Conservation (phyloP, 2,888 invertebrate species). For the Calameuta idolon region DNA sequence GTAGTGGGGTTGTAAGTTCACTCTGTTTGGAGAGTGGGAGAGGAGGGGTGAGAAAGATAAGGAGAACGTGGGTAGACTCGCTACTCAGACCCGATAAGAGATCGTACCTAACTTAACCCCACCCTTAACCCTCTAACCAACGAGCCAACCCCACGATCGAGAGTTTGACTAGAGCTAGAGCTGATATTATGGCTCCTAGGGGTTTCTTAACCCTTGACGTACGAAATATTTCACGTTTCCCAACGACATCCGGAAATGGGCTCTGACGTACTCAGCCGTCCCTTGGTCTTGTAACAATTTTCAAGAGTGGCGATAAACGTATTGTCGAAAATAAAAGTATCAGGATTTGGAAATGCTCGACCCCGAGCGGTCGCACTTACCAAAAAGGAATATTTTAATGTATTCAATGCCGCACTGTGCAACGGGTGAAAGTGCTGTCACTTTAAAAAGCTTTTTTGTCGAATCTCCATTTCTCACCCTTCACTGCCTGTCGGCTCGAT, state of each 20-base stretch:
- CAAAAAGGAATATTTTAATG: not conserved
- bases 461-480: not conserved
- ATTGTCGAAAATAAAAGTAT: not conserved
- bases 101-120: slow-evolving; percentile 57
- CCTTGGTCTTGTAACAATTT: not conserved
- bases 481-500: not conserved
- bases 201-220: not conserved
- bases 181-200: slow-evolving; percentile 1
- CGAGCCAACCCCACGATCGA: slow-evolving; percentile 30
- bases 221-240: not conserved
- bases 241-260: not conserved
- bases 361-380: not conserved
- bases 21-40: slow-evolving; percentile 23
- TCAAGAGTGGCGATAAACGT: not conserved
- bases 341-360: not conserved
- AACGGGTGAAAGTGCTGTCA: not conserved
- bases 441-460: not conserved
- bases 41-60: slow-evolving; percentile 51
- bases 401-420: not conserved
- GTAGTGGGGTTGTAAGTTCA: slow-evolving; percentile 26
- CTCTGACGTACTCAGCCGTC: not conserved
- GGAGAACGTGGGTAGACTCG: slow-evolving; percentile 60
- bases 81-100: slow-evolving; percentile 56
- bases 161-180: slow-evolving; percentile 20
- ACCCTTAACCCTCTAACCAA: slow-evolving; percentile 38